These are phyloP conservation scores for Hymenopus coronatus DNA, from an alignment of 2,888 invertebrate genomes.

Conservation along the genomic window DNA sequence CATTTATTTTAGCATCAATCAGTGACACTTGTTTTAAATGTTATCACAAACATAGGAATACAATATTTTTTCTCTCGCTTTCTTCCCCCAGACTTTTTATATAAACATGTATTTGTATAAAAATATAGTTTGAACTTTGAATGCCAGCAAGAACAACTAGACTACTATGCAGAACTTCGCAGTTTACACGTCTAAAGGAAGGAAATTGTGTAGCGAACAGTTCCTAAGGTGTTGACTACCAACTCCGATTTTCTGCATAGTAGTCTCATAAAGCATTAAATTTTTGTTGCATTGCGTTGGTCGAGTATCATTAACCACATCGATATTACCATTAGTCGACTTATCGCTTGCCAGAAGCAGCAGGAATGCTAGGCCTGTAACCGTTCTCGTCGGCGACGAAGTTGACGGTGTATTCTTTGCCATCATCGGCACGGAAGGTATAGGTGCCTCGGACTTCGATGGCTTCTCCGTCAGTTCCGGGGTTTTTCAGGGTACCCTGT, in stretches of 20 bases:
- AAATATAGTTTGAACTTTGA: neutral
- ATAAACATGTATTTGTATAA: neutral
- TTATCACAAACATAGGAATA: neutral
- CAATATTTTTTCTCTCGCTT: neutral
- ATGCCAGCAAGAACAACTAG: neutral
- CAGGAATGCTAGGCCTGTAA: constrained; percentile 47
- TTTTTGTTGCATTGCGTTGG: neutral
- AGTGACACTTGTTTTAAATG: neutral
- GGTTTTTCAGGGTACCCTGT: constrained; percentile 47
- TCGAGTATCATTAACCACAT: neutral
- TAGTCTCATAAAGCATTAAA: neutral
- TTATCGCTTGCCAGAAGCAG: neutral
- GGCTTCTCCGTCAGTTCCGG: constrained; percentile 48
- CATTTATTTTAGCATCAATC: neutral
- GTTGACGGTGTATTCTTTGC: constrained; percentile 48
- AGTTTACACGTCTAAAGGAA: neutral
- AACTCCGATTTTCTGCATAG: neutral
- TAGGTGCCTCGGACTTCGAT: constrained; percentile 48
- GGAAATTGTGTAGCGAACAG: neutral
- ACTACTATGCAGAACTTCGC: neutral
- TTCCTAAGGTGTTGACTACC: no score
- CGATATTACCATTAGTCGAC: neutral
- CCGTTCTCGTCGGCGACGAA: constrained; percentile 59
- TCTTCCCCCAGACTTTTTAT: neutral
- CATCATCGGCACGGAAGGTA: constrained; percentile 50